These are phyloP conservation scores for Hofmannophila pseudospretella DNA, from an alignment of 2,888 invertebrate genomes.

Conservation along the genomic window DNA sequence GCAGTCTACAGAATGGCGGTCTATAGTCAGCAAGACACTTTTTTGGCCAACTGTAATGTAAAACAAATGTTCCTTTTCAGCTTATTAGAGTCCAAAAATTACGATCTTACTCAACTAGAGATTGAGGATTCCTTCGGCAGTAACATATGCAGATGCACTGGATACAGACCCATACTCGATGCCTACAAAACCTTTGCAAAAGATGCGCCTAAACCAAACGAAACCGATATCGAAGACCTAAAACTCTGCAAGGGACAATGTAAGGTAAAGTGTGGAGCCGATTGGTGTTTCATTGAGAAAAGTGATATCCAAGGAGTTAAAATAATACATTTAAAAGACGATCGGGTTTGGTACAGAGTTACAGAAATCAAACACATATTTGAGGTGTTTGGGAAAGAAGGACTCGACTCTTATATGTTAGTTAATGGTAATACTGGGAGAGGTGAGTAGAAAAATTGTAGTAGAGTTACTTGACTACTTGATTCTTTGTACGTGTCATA, in stretches of 20 bases:
- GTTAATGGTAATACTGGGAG: slow-evolving; percentile 86
- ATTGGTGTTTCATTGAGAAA: slow-evolving; percentile 1
- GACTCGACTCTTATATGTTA: slow-evolving; percentile 73
- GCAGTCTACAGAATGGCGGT: too few relatives aligned
- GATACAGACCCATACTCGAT: slow-evolving; percentile 78
- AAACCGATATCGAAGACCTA: slow-evolving; percentile 14
- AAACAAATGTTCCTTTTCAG: too few relatives aligned
- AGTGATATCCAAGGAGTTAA: slow-evolving; percentile 9
- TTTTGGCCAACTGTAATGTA: too few relatives aligned
- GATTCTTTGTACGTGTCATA: too few relatives aligned
- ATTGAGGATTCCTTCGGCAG: slow-evolving; percentile 77
- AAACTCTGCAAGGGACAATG: slow-evolving; percentile 11
- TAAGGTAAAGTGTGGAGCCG: slow-evolving; percentile 2
- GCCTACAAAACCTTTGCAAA: slow-evolving; percentile 76
- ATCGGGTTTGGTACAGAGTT: slow-evolving; percentile 74
- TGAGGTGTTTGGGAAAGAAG: slow-evolving; percentile 58
- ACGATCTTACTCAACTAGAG: slow-evolving; percentile 71
- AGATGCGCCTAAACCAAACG: slow-evolving; percentile 10
- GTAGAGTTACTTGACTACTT: background rate
- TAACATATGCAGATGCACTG: slow-evolving; percentile 79
- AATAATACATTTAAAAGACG: slow-evolving; percentile 47
- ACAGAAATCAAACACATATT: slow-evolving; percentile 68
- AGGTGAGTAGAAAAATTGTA: slow-evolving; percentile 55
- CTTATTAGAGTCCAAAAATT: slow-evolving; percentile 47
- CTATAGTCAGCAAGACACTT: too few relatives aligned